phyloP scores from a whole-genome alignment of 2,888 invertebrate genomes.

The Phaonia tiefii region DNA sequence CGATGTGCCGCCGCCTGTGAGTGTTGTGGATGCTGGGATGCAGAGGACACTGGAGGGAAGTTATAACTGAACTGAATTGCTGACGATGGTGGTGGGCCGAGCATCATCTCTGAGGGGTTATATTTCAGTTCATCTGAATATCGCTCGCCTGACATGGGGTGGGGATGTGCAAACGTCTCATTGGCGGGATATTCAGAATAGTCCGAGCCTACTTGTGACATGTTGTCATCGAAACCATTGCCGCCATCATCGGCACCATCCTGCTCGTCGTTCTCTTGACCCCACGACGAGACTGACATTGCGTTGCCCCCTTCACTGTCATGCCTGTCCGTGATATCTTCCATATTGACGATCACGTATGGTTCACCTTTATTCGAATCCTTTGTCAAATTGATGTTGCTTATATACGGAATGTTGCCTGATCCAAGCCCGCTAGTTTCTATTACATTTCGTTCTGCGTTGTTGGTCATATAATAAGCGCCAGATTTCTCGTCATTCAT shows the following conservation, averaged over 20 bases:
- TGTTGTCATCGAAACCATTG: slow-evolving; percentile 71
- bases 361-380: not conserved
- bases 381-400: slow-evolving; percentile 1
- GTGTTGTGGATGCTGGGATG: slow-evolving; percentile 44
- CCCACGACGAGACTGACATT: slow-evolving; percentile 11
- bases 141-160: slow-evolving; percentile 45
- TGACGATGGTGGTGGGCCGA: slow-evolving; percentile 74
- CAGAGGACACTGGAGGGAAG: slow-evolving; percentile 66
- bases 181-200: slow-evolving; percentile 64
- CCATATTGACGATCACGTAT: slow-evolving; percentile 42
- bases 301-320: slow-evolving; percentile 32
- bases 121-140: slow-evolving; percentile 54
- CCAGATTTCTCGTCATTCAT: no score
- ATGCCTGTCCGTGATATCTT: slow-evolving; percentile 26
- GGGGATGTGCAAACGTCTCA: slow-evolving; percentile 50
- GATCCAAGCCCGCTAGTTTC: slow-evolving; percentile 17
- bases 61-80: slow-evolving; percentile 74
- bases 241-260: slow-evolving; percentile 65
- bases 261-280: slow-evolving; percentile 17
- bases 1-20: slow-evolving; percentile 59
- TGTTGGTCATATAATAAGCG: not conserved
- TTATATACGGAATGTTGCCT: slow-evolving; percentile 50
- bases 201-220: slow-evolving; percentile 69
- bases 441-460: slow-evolving; percentile 15
- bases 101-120: slow-evolving; percentile 70